Evolutionary conservation across 2,888 invertebrate genomes (phyloP), one percentile per base, ranked within the genome.

Genomic region (Melikaiella ostensackeni): DNA sequence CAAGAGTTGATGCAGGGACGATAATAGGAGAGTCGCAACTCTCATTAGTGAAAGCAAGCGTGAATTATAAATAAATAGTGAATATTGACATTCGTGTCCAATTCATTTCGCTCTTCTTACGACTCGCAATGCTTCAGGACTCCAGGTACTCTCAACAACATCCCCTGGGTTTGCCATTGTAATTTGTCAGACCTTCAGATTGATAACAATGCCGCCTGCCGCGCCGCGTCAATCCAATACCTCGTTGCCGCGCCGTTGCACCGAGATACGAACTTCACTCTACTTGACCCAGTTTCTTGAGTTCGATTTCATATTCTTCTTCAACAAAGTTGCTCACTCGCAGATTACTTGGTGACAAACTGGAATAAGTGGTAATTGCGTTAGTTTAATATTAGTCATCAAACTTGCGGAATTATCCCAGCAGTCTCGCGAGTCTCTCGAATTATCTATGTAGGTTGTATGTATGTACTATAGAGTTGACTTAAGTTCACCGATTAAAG

Each of bases 311-410:
- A 77, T 82, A 82, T 77, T 84, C 70, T 70, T 83, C 82, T 82
- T 83, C 79, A 70, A 55, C 75, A 77, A 82, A 85, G 81, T 82
- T 85, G 66, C 76, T 80, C 80, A 75, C 77, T 81, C 82, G 78
- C 76, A 78, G 82, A 78, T 76, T 83, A 82, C 84, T 85, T 80
- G 82, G 81, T 85, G 86, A 86, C 85, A 87, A 87, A 87, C 85
- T 86, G 83, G 83, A 83, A 86, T 87, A 85, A 85, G 80, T 79
- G 78, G 82, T 86, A 86, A 86, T 85, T 81, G 79, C 82, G 80
- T 86, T 86, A 82, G 81, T 82, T 83, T 82, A 85, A 70, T 70
- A 70, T 70, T 50, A 50, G 70, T 50, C 30, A n/a, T 46, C 46
- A 50, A 70, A 70, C 70, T 82, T 82, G 70, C 4, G n/a, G 46